Evolutionary conservation across 37 sponge, comb jelly and placozoan genomes (phyloP).

Genomic region (Dysidea cf. avara): DNA sequence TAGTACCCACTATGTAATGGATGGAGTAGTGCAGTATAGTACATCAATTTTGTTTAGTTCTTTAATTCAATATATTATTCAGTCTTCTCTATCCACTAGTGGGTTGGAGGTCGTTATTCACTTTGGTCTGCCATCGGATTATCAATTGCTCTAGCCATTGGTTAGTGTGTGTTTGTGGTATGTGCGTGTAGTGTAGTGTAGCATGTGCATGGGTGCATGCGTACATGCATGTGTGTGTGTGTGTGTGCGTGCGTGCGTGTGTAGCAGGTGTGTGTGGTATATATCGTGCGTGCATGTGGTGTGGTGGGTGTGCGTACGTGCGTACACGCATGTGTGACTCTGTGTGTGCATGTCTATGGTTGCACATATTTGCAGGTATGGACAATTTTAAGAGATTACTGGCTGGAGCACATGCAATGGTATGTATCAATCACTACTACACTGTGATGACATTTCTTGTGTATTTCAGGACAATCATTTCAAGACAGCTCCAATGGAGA

Average conservation of each 20-base stretch:
- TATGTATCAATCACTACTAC: background rate
- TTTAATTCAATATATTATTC: background rate
- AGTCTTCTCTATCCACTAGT: constrained; percentile 56
- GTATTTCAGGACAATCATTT: constrained; percentile 88
- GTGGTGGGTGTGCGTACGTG: too few relatives aligned
- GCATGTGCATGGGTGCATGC: too few relatives aligned
- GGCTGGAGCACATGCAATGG: constrained; percentile 94
- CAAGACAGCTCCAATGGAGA: constrained; percentile 85
- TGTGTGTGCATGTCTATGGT: background rate
- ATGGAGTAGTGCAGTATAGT: too few relatives aligned
- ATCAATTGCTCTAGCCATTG: constrained; percentile 85
- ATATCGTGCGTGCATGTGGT: too few relatives aligned
- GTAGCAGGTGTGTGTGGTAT: constrained; percentile 71
- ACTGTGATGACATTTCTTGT: too few relatives aligned
- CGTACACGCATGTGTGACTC: too few relatives aligned
- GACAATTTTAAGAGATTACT: constrained; percentile 95
- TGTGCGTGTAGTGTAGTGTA: too few relatives aligned
- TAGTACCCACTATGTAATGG: background rate
- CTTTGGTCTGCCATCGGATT: constrained; percentile 99
- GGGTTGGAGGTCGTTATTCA: constrained; percentile 99
- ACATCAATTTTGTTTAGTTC: background rate
- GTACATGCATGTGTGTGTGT: background rate
- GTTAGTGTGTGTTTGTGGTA: constrained; percentile 22
- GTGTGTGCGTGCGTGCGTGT: background rate
- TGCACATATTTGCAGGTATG: constrained; percentile 46